Evolutionary conservation across 2,797 vertebrate genomes (phyloP).

Genomic region (Iguana delicatissima): DNA sequence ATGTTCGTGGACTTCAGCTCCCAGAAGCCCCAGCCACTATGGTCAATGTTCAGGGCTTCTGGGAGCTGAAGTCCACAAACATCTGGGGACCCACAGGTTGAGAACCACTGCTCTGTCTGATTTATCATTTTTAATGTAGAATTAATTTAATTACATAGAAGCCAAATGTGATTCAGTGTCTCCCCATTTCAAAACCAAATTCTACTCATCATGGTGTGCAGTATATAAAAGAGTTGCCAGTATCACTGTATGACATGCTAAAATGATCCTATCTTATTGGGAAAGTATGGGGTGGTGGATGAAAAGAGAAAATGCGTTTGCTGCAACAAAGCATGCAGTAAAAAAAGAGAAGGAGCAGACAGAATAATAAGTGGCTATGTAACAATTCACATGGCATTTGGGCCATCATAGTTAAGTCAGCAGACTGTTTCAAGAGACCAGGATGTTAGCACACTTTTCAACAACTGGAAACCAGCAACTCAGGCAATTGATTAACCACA

Average conservation of each 20-base stretch:
- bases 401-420: conserved; percentile 66
- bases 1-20: too few species aligned
- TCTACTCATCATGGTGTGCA: neutral
- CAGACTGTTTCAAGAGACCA: conserved; percentile 63
- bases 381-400: conserved; percentile 65
- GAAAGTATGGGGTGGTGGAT: neutral
- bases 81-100: too few species aligned
- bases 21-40: too few species aligned
- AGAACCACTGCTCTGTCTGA: neutral
- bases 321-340: conserved; percentile 54
- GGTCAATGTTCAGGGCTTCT: too few species aligned
- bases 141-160: conserved; percentile 24
- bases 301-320: conserved; percentile 18
- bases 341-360: conserved; percentile 51
- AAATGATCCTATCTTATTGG: conserved; percentile 20
- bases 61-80: too few species aligned
- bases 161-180: neutral
- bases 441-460: conserved; percentile 61
- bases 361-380: conserved; percentile 56
- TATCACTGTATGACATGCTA: neutral
- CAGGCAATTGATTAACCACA: conserved; percentile 53
- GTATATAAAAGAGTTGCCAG: neutral
- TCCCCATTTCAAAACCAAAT: conserved; percentile 5
- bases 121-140: neutral
- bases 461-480: conserved; percentile 63